Evolutionary conservation across 2,888 invertebrate genomes (phyloP).

Genomic region (Cerastis leucographa): DNA sequence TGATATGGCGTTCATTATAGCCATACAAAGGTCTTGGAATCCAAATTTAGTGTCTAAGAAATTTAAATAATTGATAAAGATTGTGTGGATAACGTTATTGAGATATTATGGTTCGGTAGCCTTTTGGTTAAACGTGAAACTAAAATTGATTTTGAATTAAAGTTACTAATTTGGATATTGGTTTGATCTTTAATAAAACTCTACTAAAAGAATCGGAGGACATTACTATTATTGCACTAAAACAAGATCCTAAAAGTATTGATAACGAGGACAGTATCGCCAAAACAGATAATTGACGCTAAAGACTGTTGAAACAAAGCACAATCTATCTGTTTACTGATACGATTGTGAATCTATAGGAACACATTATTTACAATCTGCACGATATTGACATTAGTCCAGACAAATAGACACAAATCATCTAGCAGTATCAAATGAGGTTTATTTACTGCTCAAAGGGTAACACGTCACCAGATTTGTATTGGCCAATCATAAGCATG

Average conservation of each 20-base stretch:
- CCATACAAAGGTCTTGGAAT: slow-evolving; percentile 59
- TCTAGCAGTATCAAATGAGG: slow-evolving; percentile 44
- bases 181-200: neutral
- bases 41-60: slow-evolving; percentile 64
- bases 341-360: slow-evolving; percentile 45
- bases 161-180: neutral
- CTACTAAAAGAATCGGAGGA: neutral
- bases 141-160: neutral
- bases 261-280: neutral
- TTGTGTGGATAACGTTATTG: slow-evolving; percentile 60
- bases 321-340: slow-evolving; percentile 30
- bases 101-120: slow-evolving; percentile 52
- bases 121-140: slow-evolving; percentile 20
- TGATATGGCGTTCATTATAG: slow-evolving; percentile 57
- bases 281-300: slow-evolving; percentile 26
- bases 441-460: slow-evolving; percentile 41
- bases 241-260: neutral
- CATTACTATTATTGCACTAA: neutral
- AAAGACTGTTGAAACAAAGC: slow-evolving; percentile 51
- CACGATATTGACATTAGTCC: slow-evolving; percentile 60
- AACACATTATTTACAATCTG: slow-evolving; percentile 40
- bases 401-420: slow-evolving; percentile 60
- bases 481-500: slow-evolving; percentile 1
- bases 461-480: slow-evolving; percentile 26
- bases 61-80: slow-evolving; percentile 67